Percentiles rank a stretch among this genome's conserved stretches.
phyloP scores from a whole-genome alignment of 2,113 vertebrate species.

The Malurus melanocephalus region DNA sequence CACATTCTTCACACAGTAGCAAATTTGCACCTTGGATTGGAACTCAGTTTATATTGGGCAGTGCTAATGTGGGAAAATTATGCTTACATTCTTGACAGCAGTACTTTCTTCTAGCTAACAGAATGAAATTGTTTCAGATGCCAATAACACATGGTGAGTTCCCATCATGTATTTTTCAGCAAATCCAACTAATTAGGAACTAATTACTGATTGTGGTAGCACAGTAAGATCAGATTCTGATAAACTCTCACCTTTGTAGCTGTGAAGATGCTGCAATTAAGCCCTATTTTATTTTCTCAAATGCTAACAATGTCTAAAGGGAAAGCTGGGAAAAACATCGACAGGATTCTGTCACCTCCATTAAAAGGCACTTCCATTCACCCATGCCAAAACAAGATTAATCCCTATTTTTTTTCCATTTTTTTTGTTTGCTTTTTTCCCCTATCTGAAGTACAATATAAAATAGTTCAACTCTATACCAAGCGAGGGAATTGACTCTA shows the following conservation, averaged over 20 bases:
- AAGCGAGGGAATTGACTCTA: not conserved
- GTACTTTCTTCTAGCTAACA: slow-evolving; percentile 13
- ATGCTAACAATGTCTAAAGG: not conserved
- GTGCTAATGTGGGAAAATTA: slow-evolving; percentile 13
- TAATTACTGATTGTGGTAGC: slow-evolving; percentile 36
- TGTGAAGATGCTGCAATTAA: slow-evolving; percentile 16
- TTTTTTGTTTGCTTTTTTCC: not conserved
- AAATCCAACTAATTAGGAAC: slow-evolving; percentile 57
- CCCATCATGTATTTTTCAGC: slow-evolving; percentile 30
- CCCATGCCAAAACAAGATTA: not conserved
- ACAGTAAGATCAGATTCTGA: slow-evolving; percentile 26
- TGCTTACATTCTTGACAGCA: not conserved
- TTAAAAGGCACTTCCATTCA: not conserved
- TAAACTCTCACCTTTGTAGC: slow-evolving; percentile 22
- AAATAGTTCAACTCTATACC: not conserved
- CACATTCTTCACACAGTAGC: not conserved
- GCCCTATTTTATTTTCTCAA: slow-evolving; percentile 12
- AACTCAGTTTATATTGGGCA: not conserved
- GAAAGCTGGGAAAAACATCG: not conserved
- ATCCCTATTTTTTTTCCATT: not conserved
- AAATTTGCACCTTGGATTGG: slow-evolving; percentile 12
- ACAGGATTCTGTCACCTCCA: not conserved
- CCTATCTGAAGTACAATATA: not conserved
- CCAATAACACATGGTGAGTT: slow-evolving; percentile 27
- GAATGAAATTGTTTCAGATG: slow-evolving; percentile 40